Base-by-base conservation (phyloP, 2,113 vertebrate genomes). In the Ceratotherium simum region DNA sequence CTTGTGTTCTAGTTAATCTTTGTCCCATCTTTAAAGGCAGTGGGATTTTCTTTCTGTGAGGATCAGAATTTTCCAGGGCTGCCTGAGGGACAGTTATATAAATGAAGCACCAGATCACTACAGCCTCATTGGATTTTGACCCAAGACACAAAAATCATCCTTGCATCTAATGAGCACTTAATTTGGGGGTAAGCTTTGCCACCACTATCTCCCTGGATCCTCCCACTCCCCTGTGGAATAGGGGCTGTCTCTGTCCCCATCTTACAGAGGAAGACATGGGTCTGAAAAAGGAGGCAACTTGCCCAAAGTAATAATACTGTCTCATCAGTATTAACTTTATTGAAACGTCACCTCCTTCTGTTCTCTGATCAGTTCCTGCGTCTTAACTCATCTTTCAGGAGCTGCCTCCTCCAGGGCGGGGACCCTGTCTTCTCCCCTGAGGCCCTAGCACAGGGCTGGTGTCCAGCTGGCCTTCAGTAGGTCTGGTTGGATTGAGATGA, bases 91-190 rank as follows among this genome's bases (percentile, higher is more conserved):
- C 18, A 76, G 18, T 85, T 80, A 56, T 60, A 12, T 97, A 92
- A 86, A 51, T 48, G 25, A 91, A 87, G 51, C 54, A 70, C n/a
- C 31, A 72, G 20, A 48, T 76, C 33, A 58, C 54, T 83, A 75
- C 14, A 87, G n/a, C 9, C 58, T 83, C 58, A 72, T 54, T 76
- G 27, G 29, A 85, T 89, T 96, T 94, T 91, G 67, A 81, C 46
- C n/a, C 88, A 94, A 95, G 33, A 94, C 64, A 95, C 64, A 94
- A 69, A 94, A 95, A 48, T 64, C 27, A 86, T 84, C 31, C 42
- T 90, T 82, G 58, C 48, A 60, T 87, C 9, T 12, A 82, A 51
- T 46, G 33, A 87, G 42, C 67, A 11, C 67, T 87, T 84, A 23
- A 42, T 90, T 69, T 78, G 70, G 31, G 33, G 60, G 8, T 78